These are phyloP conservation scores for Triplophysa tibetana DNA, from an alignment of 2,113 vertebrate species.

Conservation along the genomic window DNA sequence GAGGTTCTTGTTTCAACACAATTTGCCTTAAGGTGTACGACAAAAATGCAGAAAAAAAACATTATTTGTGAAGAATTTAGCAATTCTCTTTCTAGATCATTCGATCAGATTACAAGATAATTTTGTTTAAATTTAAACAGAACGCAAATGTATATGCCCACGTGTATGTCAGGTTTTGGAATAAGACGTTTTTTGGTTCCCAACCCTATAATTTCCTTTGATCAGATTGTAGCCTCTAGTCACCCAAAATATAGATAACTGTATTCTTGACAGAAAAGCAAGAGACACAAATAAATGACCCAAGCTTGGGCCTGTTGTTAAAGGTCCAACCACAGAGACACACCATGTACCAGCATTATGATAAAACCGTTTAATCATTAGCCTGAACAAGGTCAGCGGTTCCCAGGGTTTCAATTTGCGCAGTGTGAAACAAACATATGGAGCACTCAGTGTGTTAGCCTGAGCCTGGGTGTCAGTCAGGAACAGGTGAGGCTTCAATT, in stretches of 20 bases:
- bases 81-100: too few relatives aligned
- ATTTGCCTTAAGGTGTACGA: background rate
- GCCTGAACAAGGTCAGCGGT: conserved; percentile 46
- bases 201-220: background rate
- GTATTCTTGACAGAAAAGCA: background rate
- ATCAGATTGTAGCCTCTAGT: background rate
- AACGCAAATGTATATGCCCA: too few relatives aligned
- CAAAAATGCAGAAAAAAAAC: conserved; percentile 6
- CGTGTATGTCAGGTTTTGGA: too few relatives aligned
- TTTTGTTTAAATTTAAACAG: too few relatives aligned
- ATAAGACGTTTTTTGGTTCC: background rate
- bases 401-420: conserved; percentile 40
- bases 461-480: conserved; percentile 9
- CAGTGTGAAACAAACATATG: conserved; percentile 46
- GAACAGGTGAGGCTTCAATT: conserved; percentile 1
- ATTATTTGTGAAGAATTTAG: background rate
- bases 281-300: background rate
- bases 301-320: background rate
- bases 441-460: background rate
- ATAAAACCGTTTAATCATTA: conserved; percentile 59
- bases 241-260: background rate
- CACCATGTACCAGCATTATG: conserved; percentile 43
- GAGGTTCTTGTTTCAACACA: background rate
- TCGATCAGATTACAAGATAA: too few relatives aligned
- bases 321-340: conserved; percentile 7